These are phyloP conservation scores for Phataginus tricuspis DNA, from an alignment of 2,797 vertebrate species.

Conservation along the genomic window DNA sequence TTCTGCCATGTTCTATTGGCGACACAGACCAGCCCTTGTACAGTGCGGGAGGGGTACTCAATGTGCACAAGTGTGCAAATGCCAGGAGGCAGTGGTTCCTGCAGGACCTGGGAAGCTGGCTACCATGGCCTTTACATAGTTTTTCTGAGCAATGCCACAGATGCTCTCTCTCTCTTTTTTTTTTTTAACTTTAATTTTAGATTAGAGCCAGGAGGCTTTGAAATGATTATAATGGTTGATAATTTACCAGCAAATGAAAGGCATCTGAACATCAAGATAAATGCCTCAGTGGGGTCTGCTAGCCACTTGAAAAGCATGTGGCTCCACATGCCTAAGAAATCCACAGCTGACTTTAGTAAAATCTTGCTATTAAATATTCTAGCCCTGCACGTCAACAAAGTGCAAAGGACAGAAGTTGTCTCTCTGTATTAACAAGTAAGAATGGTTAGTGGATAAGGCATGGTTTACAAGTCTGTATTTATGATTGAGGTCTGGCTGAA, in stretches of 20 bases:
- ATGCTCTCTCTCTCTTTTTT: background rate
- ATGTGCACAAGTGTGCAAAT: background rate
- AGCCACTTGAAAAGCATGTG: conserved; percentile 50
- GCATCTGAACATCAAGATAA: conserved; percentile 52
- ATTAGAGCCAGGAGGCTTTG: conserved; percentile 56
- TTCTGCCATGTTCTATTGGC: background rate
- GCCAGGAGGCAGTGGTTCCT: background rate
- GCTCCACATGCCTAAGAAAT: conserved; percentile 19
- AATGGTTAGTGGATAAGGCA: conserved; percentile 46
- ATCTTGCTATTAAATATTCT: conserved; percentile 54
- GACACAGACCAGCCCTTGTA: background rate
- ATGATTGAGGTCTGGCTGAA: conserved; percentile 58
- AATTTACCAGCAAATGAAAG: conserved; percentile 71
- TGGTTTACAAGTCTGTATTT: conserved; percentile 72
- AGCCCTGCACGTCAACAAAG: conserved; percentile 52
- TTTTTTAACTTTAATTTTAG: conserved; percentile 60
- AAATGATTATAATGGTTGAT: conserved; percentile 60
- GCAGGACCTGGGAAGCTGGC: background rate
- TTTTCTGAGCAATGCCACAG: background rate
- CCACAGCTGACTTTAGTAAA: conserved; percentile 62
- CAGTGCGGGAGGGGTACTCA: too few relatives aligned
- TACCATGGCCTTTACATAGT: background rate
- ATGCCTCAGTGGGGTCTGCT: conserved; percentile 47
- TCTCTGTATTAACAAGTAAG: conserved; percentile 53
- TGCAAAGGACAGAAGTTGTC: conserved; percentile 63